Conservation (phyloP, 2,797 vertebrate species). For the Malurus leucopterus region DNA sequence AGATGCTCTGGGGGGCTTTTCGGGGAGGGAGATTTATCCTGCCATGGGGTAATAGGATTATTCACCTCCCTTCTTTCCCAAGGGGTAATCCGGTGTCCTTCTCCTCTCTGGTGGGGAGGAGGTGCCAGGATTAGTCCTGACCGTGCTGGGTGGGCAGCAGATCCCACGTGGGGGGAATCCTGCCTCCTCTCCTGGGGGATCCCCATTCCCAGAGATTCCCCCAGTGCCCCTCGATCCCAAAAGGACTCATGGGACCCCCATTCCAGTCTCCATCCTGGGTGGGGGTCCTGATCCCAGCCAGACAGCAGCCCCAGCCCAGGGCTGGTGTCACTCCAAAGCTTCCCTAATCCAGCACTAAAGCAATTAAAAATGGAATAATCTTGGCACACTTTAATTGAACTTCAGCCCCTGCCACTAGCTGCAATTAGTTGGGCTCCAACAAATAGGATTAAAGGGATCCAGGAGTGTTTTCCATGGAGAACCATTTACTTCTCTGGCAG, state of each 20-base stretch:
- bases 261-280: not conserved
- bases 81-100: slow-evolving; percentile 56
- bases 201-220: fast-evolving
- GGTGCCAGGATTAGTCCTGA: not conserved
- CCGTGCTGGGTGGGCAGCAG: fast-evolving
- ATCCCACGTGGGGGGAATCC: fast-evolving
- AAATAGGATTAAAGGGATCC: slow-evolving; percentile 35
- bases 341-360: slow-evolving; percentile 35
- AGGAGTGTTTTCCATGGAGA: not conserved
- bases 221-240: fast-evolving
- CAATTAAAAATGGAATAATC: slow-evolving; percentile 48
- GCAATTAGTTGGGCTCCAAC: slow-evolving; percentile 14
- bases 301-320: fast-evolving
- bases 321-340: not conserved
- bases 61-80: slow-evolving; percentile 56
- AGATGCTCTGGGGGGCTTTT: not conserved
- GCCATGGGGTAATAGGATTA: slow-evolving; percentile 77
- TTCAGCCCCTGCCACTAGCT: slow-evolving; percentile 8
- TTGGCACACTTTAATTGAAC: slow-evolving; percentile 51
- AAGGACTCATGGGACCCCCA: not conserved
- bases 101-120: not conserved
- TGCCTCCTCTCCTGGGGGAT: not conserved
- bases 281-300: fast-evolving
- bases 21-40: slow-evolving; percentile 45
- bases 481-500: not conserved